These are phyloP conservation scores for Dipodomys stephensi DNA, from an alignment of 2,113 vertebrate genomes.

Conservation along the genomic window DNA sequence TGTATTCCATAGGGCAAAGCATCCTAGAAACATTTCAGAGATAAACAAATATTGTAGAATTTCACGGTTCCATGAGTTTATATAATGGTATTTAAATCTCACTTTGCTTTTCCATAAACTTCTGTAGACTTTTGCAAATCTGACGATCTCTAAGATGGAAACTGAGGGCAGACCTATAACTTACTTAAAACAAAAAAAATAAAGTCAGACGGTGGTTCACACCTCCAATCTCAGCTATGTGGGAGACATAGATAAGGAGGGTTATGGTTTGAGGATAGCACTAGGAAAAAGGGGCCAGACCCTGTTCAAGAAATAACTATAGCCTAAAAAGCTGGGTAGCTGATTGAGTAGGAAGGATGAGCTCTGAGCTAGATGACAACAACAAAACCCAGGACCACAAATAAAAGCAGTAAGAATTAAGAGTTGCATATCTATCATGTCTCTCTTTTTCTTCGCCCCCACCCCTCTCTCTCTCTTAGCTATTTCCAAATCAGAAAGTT, in stretches of 20 bases:
- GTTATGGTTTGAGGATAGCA: no score
- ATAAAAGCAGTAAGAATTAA: neutral
- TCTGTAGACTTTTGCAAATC: constrained; percentile 6
- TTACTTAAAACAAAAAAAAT: neutral
- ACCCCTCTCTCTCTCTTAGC: neutral
- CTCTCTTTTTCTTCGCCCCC: no score
- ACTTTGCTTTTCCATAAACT: neutral
- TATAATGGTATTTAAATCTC: neutral
- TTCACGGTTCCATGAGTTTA: neutral
- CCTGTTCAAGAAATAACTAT: no score
- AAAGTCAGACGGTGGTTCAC: no score
- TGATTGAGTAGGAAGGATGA: no score
- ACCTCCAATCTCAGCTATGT: no score
- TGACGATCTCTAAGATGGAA: neutral
- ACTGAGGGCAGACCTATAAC: neutral
- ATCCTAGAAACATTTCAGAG: neutral
- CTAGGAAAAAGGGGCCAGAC: no score
- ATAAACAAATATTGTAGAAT: neutral
- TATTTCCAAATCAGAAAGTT: neutral
- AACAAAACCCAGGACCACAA: no score
- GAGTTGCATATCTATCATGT: neutral
- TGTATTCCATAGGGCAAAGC: neutral
- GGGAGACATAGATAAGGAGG: no score
- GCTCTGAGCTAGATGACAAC: no score
- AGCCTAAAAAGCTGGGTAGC: no score